These are phyloP conservation scores for Datnioides undecimradiatus DNA, from an alignment of 2,113 vertebrate genomes.

Conservation along the genomic window DNA sequence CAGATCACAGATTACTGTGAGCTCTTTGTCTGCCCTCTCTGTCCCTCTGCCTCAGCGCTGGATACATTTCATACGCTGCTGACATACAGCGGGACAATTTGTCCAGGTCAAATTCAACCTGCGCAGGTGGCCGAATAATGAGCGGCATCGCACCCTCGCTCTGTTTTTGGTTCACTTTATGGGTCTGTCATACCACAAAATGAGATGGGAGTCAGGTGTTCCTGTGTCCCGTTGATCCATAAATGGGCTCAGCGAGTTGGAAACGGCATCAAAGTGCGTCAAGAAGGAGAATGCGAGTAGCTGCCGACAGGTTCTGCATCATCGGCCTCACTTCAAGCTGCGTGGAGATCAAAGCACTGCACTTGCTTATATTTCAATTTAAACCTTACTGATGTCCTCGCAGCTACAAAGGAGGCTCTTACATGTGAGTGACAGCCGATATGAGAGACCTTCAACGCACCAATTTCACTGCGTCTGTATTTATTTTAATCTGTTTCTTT, in stretches of 20 bases:
- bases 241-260: background rate
- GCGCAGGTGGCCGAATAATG: conserved; percentile 52
- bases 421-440: background rate
- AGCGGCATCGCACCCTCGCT: background rate
- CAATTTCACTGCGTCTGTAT: background rate
- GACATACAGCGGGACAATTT: conserved; percentile 56
- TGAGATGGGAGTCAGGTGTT: background rate
- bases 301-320: background rate
- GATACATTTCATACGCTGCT: conserved; percentile 67
- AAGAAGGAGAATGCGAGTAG: background rate
- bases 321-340: background rate
- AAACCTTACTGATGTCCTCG: background rate
- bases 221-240: too few relatives aligned
- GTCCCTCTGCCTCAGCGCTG: conserved; percentile 33
- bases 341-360: conserved; percentile 7
- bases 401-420: background rate
- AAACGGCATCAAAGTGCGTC: background rate
- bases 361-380: background rate
- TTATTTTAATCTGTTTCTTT: background rate
- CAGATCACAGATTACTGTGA: conserved; percentile 73
- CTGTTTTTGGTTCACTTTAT: background rate
- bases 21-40: conserved; percentile 70
- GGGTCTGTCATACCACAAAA: background rate
- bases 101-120: conserved; percentile 55
- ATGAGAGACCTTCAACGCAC: background rate